Percentiles rank a stretch among this genome's conserved stretches.
Conservation (phyloP, 2,888 invertebrate genomes). For the Scaptomyza parva region DNA sequence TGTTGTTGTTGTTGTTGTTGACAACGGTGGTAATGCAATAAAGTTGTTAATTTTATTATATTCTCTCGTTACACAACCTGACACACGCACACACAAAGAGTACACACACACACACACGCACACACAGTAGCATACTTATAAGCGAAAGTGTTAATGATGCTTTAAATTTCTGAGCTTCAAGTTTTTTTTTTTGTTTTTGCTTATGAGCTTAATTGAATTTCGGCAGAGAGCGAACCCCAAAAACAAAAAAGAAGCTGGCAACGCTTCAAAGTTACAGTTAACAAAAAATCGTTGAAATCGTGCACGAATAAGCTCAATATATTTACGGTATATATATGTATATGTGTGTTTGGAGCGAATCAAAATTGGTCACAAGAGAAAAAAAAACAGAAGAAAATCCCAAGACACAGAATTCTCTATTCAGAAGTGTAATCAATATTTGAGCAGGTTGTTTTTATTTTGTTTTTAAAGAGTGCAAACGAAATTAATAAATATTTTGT, state of each 20-base stretch:
- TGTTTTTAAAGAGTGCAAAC: too few species aligned
- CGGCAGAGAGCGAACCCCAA: background rate
- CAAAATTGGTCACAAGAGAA: background rate
- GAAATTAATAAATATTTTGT: too few species aligned
- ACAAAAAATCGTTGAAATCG: slow-evolving; percentile 58
- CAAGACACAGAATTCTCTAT: too few species aligned
- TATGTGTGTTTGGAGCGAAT: background rate
- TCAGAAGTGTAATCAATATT: too few species aligned
- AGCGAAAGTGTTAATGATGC: slow-evolving; percentile 64
- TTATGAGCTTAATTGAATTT: slow-evolving; percentile 69
- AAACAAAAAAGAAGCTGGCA: slow-evolving; percentile 2
- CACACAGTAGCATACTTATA: slow-evolving; percentile 9
- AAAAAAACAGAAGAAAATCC: too few species aligned
- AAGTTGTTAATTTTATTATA: slow-evolving; percentile 69
- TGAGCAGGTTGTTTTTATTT: too few species aligned
- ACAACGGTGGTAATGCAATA: slow-evolving; percentile 51
- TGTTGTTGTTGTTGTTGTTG: slow-evolving; percentile 11
- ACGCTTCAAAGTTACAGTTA: slow-evolving; percentile 12
- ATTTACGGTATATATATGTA: background rate
- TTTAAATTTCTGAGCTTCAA: slow-evolving; percentile 54
- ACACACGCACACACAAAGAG: slow-evolving; percentile 11
- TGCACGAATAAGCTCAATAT: slow-evolving; percentile 48
- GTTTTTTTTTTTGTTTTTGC: background rate
- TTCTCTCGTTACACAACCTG: slow-evolving; percentile 7
- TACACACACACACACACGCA: slow-evolving; percentile 11